phyloP scores from a whole-genome alignment of 2,797 vertebrate species.

The Sebastes diaconus region DNA sequence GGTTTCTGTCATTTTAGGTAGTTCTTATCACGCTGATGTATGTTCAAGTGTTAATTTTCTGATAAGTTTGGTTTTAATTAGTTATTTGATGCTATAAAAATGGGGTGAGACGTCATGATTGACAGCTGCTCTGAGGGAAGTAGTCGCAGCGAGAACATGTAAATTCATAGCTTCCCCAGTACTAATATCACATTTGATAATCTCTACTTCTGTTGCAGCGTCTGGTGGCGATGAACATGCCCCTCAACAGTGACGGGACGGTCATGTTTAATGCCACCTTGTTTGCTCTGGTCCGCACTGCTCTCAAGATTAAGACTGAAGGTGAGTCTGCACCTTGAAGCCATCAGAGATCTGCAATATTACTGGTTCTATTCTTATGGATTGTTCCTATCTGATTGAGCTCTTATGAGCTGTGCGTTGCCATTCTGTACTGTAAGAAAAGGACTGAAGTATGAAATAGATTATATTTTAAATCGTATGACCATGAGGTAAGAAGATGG shows the following conservation, averaged over 20 bases:
- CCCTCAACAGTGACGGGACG: constrained; percentile 94
- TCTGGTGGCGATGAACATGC: constrained; percentile 99
- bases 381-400: background rate
- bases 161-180: background rate
- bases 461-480: background rate
- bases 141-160: background rate
- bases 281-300: constrained; percentile 97
- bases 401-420: background rate
- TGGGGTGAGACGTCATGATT: no score
- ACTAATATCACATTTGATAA: background rate
- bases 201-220: constrained; percentile 56
- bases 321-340: constrained; percentile 77
- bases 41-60: no score
- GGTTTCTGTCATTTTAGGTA: no score
- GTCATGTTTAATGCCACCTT: constrained; percentile 99
- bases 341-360: background rate
- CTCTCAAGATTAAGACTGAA: constrained; percentile 98
- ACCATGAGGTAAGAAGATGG: no score
- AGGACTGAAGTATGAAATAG: background rate
- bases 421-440: background rate
- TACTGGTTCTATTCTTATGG: background rate
- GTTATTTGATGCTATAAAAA: no score
- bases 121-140: no score
- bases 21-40: no score
- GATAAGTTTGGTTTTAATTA: no score